phyloP scores from a whole-genome alignment of 2,888 invertebrate genomes.

The Clostera curtula region DNA sequence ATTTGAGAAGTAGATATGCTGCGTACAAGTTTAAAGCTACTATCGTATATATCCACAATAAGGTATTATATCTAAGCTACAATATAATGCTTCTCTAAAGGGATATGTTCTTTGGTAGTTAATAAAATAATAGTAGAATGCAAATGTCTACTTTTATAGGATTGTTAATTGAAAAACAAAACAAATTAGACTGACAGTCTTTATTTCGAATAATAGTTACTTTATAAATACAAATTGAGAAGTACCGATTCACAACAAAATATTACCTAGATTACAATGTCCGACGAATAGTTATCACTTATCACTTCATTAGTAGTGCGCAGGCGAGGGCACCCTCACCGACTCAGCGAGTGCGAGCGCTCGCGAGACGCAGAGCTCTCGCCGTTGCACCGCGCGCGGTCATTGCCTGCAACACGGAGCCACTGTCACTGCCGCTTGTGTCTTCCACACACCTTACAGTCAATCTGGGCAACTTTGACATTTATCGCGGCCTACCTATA shows the following conservation, averaged over 20 bases:
- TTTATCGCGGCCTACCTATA: too few species aligned
- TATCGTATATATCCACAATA: too few species aligned
- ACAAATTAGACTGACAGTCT: slow-evolving; percentile 65
- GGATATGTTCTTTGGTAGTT: too few species aligned
- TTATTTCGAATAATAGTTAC: slow-evolving; percentile 63
- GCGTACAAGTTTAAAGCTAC: too few species aligned
- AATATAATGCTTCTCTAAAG: too few species aligned
- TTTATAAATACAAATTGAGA: slow-evolving; percentile 75
- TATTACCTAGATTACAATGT: slow-evolving; percentile 66
- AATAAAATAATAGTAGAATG: too few species aligned
- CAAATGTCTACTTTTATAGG: too few species aligned
- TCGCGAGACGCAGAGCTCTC: slow-evolving; percentile 52
- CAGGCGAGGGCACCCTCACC: slow-evolving; percentile 73
- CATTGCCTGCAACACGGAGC: slow-evolving; percentile 51
- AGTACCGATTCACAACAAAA: slow-evolving; percentile 73
- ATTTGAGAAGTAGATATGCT: too few species aligned
- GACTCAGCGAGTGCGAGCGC: slow-evolving; percentile 79
- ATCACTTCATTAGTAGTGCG: slow-evolving; percentile 65
- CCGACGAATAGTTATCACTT: slow-evolving; percentile 67
- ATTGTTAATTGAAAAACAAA: slow-evolving; percentile 30
- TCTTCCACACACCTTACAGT: not conserved
- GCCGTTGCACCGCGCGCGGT: slow-evolving; percentile 57
- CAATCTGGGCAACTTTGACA: too few species aligned
- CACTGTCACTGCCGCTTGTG: not conserved
- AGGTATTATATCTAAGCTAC: too few species aligned